A percentile compares a stretch with the other conserved stretches of the same genome.
Conservation (phyloP, 37 sponge, comb jelly and placozoan genomes). For the Ephydatia muelleri region DNA sequence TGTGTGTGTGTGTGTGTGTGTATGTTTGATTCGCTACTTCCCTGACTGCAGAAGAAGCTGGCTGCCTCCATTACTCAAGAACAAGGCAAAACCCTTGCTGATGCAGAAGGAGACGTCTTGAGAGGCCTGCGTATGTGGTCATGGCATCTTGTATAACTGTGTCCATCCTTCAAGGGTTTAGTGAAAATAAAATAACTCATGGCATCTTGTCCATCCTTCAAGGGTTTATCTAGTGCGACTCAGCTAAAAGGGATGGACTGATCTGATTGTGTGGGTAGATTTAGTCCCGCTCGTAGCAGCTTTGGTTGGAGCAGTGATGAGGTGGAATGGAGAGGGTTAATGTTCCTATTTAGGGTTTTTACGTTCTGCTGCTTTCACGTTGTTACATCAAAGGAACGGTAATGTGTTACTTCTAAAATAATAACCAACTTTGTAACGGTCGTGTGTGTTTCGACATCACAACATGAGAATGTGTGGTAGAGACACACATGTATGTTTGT, state of each 20-base stretch:
- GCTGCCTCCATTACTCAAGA: slow-evolving; percentile 82
- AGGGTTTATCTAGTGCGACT: neutral
- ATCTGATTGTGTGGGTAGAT: neutral
- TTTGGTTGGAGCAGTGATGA: no score
- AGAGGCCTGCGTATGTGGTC: slow-evolving; percentile 86
- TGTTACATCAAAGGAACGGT: no score
- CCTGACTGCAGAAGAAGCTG: slow-evolving; percentile 41
- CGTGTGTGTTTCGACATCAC: no score
- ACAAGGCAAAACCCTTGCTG: slow-evolving; percentile 97
- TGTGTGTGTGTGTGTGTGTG: slow-evolving; percentile 21
- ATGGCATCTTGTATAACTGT: slow-evolving; percentile 1
- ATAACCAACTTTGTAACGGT: no score
- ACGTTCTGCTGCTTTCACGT: no score
- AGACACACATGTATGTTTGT: no score
- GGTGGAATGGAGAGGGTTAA: no score
- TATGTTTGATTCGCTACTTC: slow-evolving; percentile 6
- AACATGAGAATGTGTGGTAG: no score
- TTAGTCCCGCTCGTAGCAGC: neutral
- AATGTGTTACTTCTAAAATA: no score
- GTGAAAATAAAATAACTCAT: neutral
- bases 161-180: no score
- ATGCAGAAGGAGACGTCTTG: slow-evolving; percentile 97
- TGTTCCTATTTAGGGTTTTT: no score
- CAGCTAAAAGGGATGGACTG: no score
- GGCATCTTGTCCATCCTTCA: neutral